Conservation (phyloP, 2,888 invertebrate species). For the Lissonota sp. region DNA sequence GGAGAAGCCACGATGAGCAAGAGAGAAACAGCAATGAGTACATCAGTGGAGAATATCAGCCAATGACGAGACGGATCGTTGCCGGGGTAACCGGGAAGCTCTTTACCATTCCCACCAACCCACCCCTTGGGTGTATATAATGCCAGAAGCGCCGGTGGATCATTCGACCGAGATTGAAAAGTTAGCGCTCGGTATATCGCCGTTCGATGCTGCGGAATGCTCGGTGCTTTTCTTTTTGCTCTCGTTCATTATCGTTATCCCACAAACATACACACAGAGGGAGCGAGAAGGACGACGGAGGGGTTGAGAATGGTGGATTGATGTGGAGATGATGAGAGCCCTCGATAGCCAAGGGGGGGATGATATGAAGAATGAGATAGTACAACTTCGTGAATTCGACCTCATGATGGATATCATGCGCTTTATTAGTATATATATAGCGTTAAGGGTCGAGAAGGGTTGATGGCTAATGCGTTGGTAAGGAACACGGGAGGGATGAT, state of each 20-base stretch:
- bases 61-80: constrained; percentile 82
- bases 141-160: constrained; percentile 70
- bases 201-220: constrained; percentile 60
- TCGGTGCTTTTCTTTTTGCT: constrained; percentile 43
- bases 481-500: constrained; percentile 24
- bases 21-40: constrained; percentile 64
- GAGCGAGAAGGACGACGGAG: background rate
- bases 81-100: constrained; percentile 81
- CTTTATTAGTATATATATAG: constrained; percentile 34
- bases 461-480: constrained; percentile 48
- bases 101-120: constrained; percentile 35
- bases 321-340: constrained; percentile 43
- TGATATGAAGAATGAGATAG: background rate
- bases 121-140: constrained; percentile 63
- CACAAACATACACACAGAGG: background rate
- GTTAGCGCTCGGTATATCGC: constrained; percentile 74
- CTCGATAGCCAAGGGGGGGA: constrained; percentile 28
- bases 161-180: constrained; percentile 84
- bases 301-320: constrained; percentile 10
- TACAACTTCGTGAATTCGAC: constrained; percentile 33
- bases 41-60: constrained; percentile 63
- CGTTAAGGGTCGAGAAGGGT: constrained; percentile 25
- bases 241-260: constrained; percentile 14
- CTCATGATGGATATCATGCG: constrained; percentile 36
- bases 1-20: constrained; percentile 43